Evolutionary conservation across 2,888 invertebrate genomes (phyloP), one percentile per base, ranked within the genome.

Genomic region (Thysanoteuthis rhombus): DNA sequence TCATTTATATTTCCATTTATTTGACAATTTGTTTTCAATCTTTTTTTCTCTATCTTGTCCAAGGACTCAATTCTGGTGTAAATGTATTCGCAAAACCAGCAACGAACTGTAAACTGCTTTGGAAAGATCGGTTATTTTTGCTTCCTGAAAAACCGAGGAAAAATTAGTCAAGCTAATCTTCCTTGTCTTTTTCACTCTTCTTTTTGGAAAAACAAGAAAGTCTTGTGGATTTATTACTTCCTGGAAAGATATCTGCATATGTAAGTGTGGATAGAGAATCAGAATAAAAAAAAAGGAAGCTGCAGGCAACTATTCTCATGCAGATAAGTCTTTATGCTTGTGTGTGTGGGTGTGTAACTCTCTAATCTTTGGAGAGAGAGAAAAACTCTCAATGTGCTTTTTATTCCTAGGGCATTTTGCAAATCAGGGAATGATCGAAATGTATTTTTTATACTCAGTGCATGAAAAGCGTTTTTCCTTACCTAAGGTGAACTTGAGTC

Each of bases 211-310:
- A n/a, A 75, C 75, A 19, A 75, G 75, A 75, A 75, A n/a, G 75
- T 75, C 75, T 75, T 75, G 75, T n/a, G n/a, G 75, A 75, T 75
- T 75, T 75, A 75, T 75, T 75, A 75, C 75, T 75, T 75, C 75
- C n/a, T 75, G n/a, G n/a, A 75, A 75, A n/a, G 75, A 75, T 75
- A 75, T 75, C 75, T 75, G 75, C 75, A 75, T 75, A 75, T 75
- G 75, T 75, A 75, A 75, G 75, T n/a, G 75, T 12, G 32, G n/a
- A 19, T n/a, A 75, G 75, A 75, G 75, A 75, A n/a, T 12, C 16
- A n/a, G 36, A 12, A 75, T 16, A 75, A 75, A 75, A n/a, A 75
- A 19, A 75, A 75, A 75, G 36, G 16, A 75, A 36, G 75, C 75
- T 75, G n/a, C 16, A 75, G 75, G 75, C 75, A 0, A n/a, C n/a